These are phyloP conservation scores for Chrysopa pallens DNA, from an alignment of 1,140 invertebrate species.

Conservation along the genomic window DNA sequence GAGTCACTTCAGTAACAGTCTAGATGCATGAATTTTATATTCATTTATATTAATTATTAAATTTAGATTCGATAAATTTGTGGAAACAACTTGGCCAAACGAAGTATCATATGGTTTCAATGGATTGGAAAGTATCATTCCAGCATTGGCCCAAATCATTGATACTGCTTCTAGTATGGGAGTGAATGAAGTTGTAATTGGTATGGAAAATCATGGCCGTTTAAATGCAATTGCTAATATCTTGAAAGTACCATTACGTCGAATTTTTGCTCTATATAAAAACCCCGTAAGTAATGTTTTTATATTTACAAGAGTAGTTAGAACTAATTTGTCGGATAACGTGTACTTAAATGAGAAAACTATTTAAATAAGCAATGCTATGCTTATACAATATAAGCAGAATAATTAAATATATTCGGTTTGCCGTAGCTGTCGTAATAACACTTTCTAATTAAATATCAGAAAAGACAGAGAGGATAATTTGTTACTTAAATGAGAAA, in stretches of 20 bases:
- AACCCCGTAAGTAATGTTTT: too few relatives aligned
- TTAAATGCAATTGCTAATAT: constrained; percentile 83
- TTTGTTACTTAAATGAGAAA: too few relatives aligned
- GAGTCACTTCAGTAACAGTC: constrained; percentile 4
- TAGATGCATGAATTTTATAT: too few relatives aligned
- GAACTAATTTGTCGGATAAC: too few relatives aligned
- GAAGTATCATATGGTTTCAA: constrained; percentile 88
- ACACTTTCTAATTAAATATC: too few relatives aligned
- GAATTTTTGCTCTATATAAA: constrained; percentile 56
- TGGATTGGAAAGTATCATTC: constrained; percentile 80
- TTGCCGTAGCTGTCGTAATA: too few relatives aligned
- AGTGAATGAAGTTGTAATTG: constrained; percentile 69
- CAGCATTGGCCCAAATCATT: constrained; percentile 74
- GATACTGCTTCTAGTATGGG: constrained; percentile 61
- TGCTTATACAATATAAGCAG: too few relatives aligned
- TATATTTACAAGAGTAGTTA: too few relatives aligned
- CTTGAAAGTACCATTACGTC: constrained; percentile 66
- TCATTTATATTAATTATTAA: constrained; percentile 3
- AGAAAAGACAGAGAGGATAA: too few relatives aligned
- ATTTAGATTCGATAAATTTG: constrained; percentile 68
- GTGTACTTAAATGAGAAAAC: too few relatives aligned
- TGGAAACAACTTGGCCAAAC: constrained; percentile 74
- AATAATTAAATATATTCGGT: too few relatives aligned
- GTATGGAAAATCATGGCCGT: constrained; percentile 85
- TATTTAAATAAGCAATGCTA: too few relatives aligned